phyloP scores from a whole-genome alignment of 2,888 invertebrate genomes.

The Aporophyla lueneburgensis region DNA sequence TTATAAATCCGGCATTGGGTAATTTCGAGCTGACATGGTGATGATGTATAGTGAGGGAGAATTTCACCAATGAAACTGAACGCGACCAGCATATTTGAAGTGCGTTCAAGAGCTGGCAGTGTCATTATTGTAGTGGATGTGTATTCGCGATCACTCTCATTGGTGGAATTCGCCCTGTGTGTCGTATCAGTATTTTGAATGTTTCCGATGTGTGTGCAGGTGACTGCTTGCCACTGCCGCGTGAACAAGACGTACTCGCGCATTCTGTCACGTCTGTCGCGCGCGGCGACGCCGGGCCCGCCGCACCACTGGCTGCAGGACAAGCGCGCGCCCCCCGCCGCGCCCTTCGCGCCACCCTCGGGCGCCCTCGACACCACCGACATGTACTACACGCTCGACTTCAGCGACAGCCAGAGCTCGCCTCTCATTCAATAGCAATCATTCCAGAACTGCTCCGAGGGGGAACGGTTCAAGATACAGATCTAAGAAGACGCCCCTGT shows the following conservation, averaged over 20 bases:
- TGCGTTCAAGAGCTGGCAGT: too few species aligned
- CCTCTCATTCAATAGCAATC: slow-evolving; percentile 93
- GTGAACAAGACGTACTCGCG: slow-evolving; percentile 94
- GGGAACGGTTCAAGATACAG: slow-evolving; percentile 88
- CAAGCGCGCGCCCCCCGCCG: slow-evolving; percentile 82
- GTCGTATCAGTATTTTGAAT: neutral
- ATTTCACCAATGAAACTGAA: too few species aligned
- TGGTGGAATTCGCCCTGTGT: neutral
- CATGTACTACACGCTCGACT: slow-evolving; percentile 95
- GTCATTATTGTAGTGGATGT: too few species aligned
- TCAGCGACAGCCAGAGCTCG: slow-evolving; percentile 94
- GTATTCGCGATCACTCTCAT: neutral
- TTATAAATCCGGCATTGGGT: neutral
- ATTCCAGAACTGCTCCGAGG: slow-evolving; percentile 87
- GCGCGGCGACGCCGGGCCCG: slow-evolving; percentile 80
- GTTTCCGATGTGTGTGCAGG: slow-evolving; percentile 81
- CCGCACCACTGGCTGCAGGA: slow-evolving; percentile 92
- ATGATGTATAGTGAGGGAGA: neutral
- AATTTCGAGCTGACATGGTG: neutral
- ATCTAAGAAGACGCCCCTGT: slow-evolving; percentile 74
- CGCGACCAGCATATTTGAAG: too few species aligned
- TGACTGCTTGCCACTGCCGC: slow-evolving; percentile 95
- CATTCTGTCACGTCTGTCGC: slow-evolving; percentile 90
- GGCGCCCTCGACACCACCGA: slow-evolving; percentile 92
- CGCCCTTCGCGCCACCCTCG: slow-evolving; percentile 77